Percentiles rank a stretch among this genome's conserved stretches.
phyloP scores from a whole-genome alignment of 2,797 vertebrate genomes.

The Pangasius krempfi region DNA sequence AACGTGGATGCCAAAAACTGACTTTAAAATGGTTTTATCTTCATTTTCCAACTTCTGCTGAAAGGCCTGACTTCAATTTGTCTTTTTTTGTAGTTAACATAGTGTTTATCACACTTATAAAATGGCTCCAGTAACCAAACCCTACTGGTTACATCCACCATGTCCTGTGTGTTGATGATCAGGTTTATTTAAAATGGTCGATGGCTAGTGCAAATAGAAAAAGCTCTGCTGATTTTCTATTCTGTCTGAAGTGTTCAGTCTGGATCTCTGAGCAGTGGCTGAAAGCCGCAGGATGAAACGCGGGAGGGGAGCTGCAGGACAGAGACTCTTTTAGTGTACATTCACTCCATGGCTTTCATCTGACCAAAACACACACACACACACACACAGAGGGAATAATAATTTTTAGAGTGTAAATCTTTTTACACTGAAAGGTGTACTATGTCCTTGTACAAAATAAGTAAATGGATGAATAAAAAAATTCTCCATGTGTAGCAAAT shows the following conservation, averaged over 20 bases:
- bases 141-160: background rate
- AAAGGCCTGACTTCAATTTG: background rate
- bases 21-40: background rate
- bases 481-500: background rate
- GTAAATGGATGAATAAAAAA: background rate
- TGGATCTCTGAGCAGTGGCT: constrained; percentile 46
- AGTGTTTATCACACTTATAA: background rate
- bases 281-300: constrained; percentile 48
- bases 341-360: constrained; percentile 38
- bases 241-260: constrained; percentile 56
- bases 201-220: constrained; percentile 50
- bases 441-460: too few species aligned
- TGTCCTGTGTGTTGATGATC: background rate
- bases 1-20: background rate
- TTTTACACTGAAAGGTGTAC: background rate
- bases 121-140: background rate
- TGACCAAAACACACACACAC: constrained; percentile 29
- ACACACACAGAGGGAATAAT: constrained; percentile 4
- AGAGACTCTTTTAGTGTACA: constrained; percentile 13
- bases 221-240: constrained; percentile 51
- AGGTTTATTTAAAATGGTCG: constrained; percentile 32
- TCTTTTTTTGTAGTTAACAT: background rate
- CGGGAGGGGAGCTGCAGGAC: constrained; percentile 29
- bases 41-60: background rate
- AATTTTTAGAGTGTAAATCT: background rate